A percentile compares a stretch with the other conserved stretches of the same genome.
Conservation (phyloP, 2,888 invertebrate genomes). For the Abrostola triplasia region DNA sequence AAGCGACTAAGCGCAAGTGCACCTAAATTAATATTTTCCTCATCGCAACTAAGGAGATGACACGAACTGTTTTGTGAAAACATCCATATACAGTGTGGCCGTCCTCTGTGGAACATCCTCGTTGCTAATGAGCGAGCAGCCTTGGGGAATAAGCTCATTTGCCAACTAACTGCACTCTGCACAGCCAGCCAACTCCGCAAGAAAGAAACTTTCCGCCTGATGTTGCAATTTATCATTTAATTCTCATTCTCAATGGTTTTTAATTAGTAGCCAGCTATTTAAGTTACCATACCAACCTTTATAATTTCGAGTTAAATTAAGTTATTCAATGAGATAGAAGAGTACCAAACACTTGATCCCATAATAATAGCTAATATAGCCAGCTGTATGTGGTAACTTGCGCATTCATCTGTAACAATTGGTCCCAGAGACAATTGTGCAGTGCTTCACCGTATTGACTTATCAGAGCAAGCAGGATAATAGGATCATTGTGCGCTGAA, state of each 20-base stretch:
- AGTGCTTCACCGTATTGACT: slow-evolving; percentile 61
- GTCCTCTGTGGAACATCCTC: slow-evolving; percentile 65
- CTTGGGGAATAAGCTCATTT: slow-evolving; percentile 81
- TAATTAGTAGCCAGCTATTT: slow-evolving; percentile 57
- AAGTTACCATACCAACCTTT: slow-evolving; percentile 12
- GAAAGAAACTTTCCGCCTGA: slow-evolving; percentile 71
- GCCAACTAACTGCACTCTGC: slow-evolving; percentile 74
- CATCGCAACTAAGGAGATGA: slow-evolving; percentile 38
- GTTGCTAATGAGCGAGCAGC: slow-evolving; percentile 77
- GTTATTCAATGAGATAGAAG: neutral
- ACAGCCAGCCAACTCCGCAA: slow-evolving; percentile 67
- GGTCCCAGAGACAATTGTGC: slow-evolving; percentile 54
- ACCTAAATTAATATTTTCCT: slow-evolving; percentile 48
- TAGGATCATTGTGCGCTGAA: slow-evolving; percentile 61
- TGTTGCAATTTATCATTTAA: slow-evolving; percentile 76
- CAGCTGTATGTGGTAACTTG: slow-evolving; percentile 20
- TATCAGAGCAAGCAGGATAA: slow-evolving; percentile 65
- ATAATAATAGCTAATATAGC: slow-evolving; percentile 6
- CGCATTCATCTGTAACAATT: slow-evolving; percentile 50
- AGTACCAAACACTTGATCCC: neutral
- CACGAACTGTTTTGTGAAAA: slow-evolving; percentile 55
- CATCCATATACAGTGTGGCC: slow-evolving; percentile 61
- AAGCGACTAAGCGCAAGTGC: slow-evolving; percentile 34
- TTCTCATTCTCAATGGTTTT: slow-evolving; percentile 66
- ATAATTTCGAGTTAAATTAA: slow-evolving; percentile 9